phyloP scores from a whole-genome alignment of 2,888 invertebrate species.

The Papilio protenor region DNA sequence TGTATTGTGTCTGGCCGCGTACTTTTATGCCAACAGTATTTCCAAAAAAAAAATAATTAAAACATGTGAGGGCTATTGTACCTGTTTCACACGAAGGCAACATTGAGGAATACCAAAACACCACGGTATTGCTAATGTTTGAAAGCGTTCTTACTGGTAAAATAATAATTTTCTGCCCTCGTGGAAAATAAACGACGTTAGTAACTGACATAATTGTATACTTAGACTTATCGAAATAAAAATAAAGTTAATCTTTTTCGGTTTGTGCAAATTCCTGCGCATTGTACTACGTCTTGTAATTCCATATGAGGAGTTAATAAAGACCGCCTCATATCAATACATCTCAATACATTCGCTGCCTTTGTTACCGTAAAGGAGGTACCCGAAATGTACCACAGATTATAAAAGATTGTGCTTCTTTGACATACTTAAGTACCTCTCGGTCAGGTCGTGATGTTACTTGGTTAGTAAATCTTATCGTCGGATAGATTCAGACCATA shows the following conservation, averaged over 20 bases:
- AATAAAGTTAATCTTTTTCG: neutral
- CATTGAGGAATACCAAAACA: neutral
- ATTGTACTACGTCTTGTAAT: constrained; percentile 47
- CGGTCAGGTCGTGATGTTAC: constrained; percentile 35
- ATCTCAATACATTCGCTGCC: constrained; percentile 53
- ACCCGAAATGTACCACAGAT: constrained; percentile 52
- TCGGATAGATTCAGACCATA: constrained; percentile 43
- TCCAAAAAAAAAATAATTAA: too few relatives aligned
- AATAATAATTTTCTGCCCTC: neutral
- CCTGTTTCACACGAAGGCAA: neutral
- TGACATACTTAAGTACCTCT: constrained; percentile 18
- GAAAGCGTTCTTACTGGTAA: neutral
- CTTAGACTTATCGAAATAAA: constrained; percentile 12
- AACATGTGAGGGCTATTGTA: too few relatives aligned
- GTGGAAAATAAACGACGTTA: neutral
- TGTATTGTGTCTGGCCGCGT: neutral
- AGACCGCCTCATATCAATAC: constrained; percentile 52
- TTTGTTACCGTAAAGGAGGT: constrained; percentile 53
- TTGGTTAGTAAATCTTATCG: constrained; percentile 30
- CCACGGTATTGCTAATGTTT: neutral
- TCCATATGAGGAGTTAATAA: constrained; percentile 54
- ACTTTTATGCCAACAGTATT: too few relatives aligned
- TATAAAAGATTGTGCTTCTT: constrained; percentile 43
- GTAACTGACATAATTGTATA: neutral
- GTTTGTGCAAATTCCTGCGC: constrained; percentile 32